phyloP scores from a whole-genome alignment of 2,797 vertebrate species.

The Sarcophilus harrisii region DNA sequence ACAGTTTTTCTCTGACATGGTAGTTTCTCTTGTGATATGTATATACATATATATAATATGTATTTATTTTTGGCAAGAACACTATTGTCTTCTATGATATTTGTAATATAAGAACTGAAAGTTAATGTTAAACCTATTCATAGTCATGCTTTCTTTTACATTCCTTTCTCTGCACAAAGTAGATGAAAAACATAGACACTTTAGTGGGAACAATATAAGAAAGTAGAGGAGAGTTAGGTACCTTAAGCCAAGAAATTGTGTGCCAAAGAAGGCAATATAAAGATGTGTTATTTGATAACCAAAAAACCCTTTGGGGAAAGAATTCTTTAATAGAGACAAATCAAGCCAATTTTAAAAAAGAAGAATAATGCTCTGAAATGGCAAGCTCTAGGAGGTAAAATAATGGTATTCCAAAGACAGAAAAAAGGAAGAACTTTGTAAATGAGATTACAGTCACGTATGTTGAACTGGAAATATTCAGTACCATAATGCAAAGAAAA shows the following conservation, averaged over 20 bases:
- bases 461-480: slow-evolving; percentile 63
- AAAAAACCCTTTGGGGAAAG: slow-evolving; percentile 73
- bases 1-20: neutral
- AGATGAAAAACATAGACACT: slow-evolving; percentile 71
- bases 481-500: slow-evolving; percentile 75
- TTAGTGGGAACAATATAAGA: slow-evolving; percentile 62
- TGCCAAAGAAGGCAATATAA: slow-evolving; percentile 69
- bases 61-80: slow-evolving; percentile 42
- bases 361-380: slow-evolving; percentile 59
- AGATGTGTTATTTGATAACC: slow-evolving; percentile 71
- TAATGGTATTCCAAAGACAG: slow-evolving; percentile 66
- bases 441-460: slow-evolving; percentile 68
- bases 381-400: slow-evolving; percentile 68
- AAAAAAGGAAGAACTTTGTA: slow-evolving; percentile 68
- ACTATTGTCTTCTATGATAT: slow-evolving; percentile 42
- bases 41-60: slow-evolving; percentile 15
- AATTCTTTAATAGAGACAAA: slow-evolving; percentile 66
- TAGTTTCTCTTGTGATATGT: neutral
- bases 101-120: slow-evolving; percentile 47
- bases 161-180: slow-evolving; percentile 67
- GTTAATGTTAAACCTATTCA: slow-evolving; percentile 42
- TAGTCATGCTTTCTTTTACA: slow-evolving; percentile 75
- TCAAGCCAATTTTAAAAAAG: slow-evolving; percentile 66
- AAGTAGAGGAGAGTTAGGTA: slow-evolving; percentile 71
- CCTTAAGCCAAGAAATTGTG: slow-evolving; percentile 60